Evolutionary conservation across 2,888 invertebrate species (phyloP).

Genomic region (Archaeoteleia sp.): DNA sequence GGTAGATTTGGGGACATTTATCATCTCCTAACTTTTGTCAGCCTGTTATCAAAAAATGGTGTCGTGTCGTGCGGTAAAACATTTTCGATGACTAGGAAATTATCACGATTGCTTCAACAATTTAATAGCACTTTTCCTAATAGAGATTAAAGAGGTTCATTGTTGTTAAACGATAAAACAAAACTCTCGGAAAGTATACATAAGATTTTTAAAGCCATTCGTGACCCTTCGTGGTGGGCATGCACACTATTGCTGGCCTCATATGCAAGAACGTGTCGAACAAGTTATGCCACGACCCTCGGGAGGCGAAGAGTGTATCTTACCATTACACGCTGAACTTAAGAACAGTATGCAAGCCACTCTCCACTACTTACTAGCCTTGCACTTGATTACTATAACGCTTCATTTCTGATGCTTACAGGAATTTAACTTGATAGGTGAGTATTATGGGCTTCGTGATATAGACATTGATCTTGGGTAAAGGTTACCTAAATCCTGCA

Average conservation of each 20-base stretch:
- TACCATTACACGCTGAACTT: conserved; percentile 34
- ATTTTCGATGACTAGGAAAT: too few relatives aligned
- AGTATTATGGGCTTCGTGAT: conserved; percentile 41
- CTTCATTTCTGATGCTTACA: conserved; percentile 45
- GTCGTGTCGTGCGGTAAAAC: too few relatives aligned
- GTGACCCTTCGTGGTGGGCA: conserved; percentile 66
- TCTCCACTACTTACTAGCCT: conserved; percentile 28
- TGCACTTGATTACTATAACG: conserved; percentile 40
- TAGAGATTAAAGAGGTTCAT: too few relatives aligned
- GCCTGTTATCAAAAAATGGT: too few relatives aligned
- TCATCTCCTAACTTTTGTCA: too few relatives aligned
- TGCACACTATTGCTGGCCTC: too few relatives aligned
- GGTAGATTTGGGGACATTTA: too few relatives aligned
- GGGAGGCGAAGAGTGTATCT: conserved; percentile 37
- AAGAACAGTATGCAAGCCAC: conserved; percentile 30
- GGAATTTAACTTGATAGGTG: conserved; percentile 48
- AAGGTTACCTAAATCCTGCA: conserved; percentile 46
- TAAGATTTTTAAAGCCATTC: too few relatives aligned
- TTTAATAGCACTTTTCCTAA: too few relatives aligned
- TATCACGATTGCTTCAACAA: too few relatives aligned
- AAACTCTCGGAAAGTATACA: too few relatives aligned
- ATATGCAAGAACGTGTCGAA: conserved; percentile 70
- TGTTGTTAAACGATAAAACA: background rate
- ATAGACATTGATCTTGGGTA: conserved; percentile 42
- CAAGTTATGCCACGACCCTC: conserved; percentile 64